phyloP scores from a whole-genome alignment of 2,888 invertebrate species.

The Galeruca laticollis region DNA sequence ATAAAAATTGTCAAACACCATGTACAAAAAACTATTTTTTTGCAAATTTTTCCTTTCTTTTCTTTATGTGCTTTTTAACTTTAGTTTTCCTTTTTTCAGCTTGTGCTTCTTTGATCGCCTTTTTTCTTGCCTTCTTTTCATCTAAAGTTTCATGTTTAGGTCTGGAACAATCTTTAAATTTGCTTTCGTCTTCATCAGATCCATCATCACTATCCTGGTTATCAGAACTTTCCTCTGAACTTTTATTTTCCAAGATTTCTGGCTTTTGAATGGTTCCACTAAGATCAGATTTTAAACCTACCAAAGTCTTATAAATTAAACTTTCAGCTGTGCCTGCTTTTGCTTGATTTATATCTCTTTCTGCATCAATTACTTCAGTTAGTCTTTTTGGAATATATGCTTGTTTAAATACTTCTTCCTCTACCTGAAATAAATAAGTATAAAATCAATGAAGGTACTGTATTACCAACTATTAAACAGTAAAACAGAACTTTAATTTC shows the following conservation, averaged over 20 bases:
- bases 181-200: slow-evolving; percentile 64
- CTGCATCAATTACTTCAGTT: slow-evolving; percentile 88
- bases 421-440: slow-evolving; percentile 69
- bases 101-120: slow-evolving; percentile 87
- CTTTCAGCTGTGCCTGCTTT: slow-evolving; percentile 80
- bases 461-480: too few relatives aligned
- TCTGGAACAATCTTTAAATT: slow-evolving; percentile 75
- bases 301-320: slow-evolving; percentile 87
- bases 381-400: slow-evolving; percentile 94
- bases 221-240: slow-evolving; percentile 57
- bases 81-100: slow-evolving; percentile 91
- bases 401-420: slow-evolving; percentile 94
- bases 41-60: slow-evolving; percentile 80
- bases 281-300: slow-evolving; percentile 85
- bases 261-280: slow-evolving; percentile 79
- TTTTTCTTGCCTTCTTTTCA: slow-evolving; percentile 87
- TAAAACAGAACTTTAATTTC: too few relatives aligned
- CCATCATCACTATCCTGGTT: slow-evolving; percentile 56
- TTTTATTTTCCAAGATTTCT: slow-evolving; percentile 70
- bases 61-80: slow-evolving; percentile 94
- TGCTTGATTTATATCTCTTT: slow-evolving; percentile 85
- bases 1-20: background rate
- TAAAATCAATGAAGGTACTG: too few relatives aligned
- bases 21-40: slow-evolving; percentile 54
- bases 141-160: slow-evolving; percentile 85